Evolutionary conservation across 2,113 vertebrate species (phyloP), one percentile per base, ranked within the genome.

Genomic region (Mobula birostris): DNA sequence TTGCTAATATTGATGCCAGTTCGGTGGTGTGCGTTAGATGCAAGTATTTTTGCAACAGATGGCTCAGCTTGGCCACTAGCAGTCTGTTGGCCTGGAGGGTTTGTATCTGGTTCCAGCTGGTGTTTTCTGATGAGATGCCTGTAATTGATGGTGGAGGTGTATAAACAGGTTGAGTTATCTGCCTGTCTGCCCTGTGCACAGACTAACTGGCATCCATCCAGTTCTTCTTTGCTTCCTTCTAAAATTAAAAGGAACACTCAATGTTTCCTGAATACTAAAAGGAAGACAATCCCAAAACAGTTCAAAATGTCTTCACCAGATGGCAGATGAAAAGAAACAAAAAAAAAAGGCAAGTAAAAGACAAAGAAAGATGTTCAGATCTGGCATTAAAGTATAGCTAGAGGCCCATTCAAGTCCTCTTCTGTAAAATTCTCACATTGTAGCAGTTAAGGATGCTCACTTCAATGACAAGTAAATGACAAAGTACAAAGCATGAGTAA

Each of bases 81-180:
- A 61, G 83, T 88, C 58, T 63, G 29, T 29, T 88, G 83, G 63
- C 58, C 85, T 90, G 58, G 58, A 90, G 85, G 61, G 2, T 66
- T 66, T 90, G 83, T 6, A 90, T 66, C 85, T n/a, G 14, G 14
- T 68, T 90, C 85, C 85, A 90, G 63, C 85, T 90, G 85, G 85
- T 90, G 61, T 66, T 90, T 66, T 90, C 85, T n/a, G 63, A n/a
- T 19, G n/a, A 90, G 61, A n/a, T 66, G 61, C 14, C 61, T 90
- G 85, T 66, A 63, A 66, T 66, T 68, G 61, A 66, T 6, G 85
- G 58, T 90, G 61, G 29, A 17, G 14, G 1, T 68, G n/a, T 90
- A 7, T 68, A 29, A 90, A 68, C 85, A 90, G 85, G 85, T 90
- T 61, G 85, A 90, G 85, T n/a, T 29, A 68, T 1, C 61, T 90